Conservation (phyloP, 2,888 invertebrate genomes). For the Stictocephala bisonia region DNA sequence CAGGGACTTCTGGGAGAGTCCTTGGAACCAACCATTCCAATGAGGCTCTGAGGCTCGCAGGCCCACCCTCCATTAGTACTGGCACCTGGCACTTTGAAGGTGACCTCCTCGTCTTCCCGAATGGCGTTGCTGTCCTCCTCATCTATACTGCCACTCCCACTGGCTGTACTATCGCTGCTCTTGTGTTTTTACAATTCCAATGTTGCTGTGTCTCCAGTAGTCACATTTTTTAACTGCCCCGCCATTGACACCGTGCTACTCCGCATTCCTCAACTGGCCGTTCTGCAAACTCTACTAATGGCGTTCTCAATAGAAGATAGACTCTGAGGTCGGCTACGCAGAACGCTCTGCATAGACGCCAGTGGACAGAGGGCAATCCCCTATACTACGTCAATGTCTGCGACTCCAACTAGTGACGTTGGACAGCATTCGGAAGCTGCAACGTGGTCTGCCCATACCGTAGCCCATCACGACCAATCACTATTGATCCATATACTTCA, state of each 20-base stretch:
- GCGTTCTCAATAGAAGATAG: conserved; percentile 92
- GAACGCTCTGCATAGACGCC: conserved; percentile 94
- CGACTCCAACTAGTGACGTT: conserved; percentile 74
- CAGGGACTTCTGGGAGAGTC: conserved; percentile 83
- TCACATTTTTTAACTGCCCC: conserved; percentile 87
- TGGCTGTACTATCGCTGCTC: conserved; percentile 57
- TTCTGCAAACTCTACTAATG: conserved; percentile 95
- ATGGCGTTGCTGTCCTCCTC: conserved; percentile 50
- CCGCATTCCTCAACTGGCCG: conserved; percentile 91
- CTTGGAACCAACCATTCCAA: conserved; percentile 98
- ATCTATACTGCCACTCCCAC: background rate
- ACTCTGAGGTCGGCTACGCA: conserved; percentile 86
- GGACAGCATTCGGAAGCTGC: conserved; percentile 65
- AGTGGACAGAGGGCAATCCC: conserved; percentile 97
- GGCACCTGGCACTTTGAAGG: conserved; percentile 62
- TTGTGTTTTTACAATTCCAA: conserved; percentile 71
- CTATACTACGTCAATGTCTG: conserved; percentile 99
- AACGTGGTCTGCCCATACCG: conserved; percentile 95
- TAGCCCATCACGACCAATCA: conserved; percentile 90
- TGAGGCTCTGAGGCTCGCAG: conserved; percentile 88
- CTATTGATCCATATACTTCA: conserved; percentile 74
- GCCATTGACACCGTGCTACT: conserved; percentile 95
- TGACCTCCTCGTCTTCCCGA: conserved; percentile 57
- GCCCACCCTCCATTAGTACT: conserved; percentile 94
- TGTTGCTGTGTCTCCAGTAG: conserved; percentile 75